phyloP scores from a whole-genome alignment of 2,113 vertebrate genomes.

The Scartelaos histophorus region DNA sequence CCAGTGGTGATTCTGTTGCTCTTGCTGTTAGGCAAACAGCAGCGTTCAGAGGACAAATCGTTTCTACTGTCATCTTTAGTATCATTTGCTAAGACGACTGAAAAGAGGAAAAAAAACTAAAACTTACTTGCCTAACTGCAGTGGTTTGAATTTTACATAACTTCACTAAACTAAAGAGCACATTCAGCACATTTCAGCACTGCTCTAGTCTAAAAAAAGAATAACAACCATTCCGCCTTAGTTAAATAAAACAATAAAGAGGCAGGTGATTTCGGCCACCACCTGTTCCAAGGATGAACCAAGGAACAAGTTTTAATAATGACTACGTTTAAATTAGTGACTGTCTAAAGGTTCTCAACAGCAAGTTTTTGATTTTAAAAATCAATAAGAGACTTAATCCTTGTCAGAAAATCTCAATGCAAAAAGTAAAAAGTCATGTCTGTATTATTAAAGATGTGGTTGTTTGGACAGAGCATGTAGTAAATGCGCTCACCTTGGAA shows the following conservation, averaged over 20 bases:
- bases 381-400: too few relatives aligned
- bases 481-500: conserved; percentile 83
- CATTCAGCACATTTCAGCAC: neutral
- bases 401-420: too few relatives aligned
- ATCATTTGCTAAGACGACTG: too few relatives aligned
- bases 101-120: neutral
- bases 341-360: neutral
- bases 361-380: neutral
- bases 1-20: too few relatives aligned
- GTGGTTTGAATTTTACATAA: neutral
- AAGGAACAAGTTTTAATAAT: neutral
- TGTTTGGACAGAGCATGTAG: neutral
- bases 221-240: neutral
- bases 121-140: neutral
- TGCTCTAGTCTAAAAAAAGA: neutral
- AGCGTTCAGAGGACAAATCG: neutral
- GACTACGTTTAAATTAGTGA: neutral
- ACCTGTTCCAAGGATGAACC: neutral
- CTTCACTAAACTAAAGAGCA: neutral
- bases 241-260: neutral
- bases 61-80: neutral
- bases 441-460: neutral
- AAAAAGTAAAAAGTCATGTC: too few relatives aligned
- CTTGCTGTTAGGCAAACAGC: too few relatives aligned
- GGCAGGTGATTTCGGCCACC: neutral